Base-by-base conservation (phyloP, 2,113 vertebrate genomes). In the Columbina picui region DNA sequence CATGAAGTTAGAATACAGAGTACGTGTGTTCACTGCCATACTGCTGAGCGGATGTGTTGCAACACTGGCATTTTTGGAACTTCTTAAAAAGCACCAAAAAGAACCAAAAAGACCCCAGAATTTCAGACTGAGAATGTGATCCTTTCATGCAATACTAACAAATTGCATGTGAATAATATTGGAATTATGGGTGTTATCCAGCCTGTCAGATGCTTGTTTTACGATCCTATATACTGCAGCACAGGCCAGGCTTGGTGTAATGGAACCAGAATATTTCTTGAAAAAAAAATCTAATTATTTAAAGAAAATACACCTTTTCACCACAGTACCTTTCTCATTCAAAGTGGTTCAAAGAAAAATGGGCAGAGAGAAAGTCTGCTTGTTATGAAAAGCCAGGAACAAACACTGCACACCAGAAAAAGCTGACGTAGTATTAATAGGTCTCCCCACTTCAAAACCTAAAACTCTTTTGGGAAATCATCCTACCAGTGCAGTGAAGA, bases 71-170 rank as follows among this genome's bases (percentile, higher is more conserved):
- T 70, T 55, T 86, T 32, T 29, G 16, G 19, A 55, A 45, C 38
- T 77, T 71, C 29, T 16, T 38, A 50, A 81, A 85, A 77, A 30
- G 13, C 9, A 53, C 10, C 2, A 1, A 26, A 63, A 57, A 65
- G 20, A 43, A 70, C 16, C 0, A 0, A 49, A 34, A 49, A 45
- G 43, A 15, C 63, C 29, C 0, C 22, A 55, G 52, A 57, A 55
- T 47, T 76, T 79, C 86, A 86, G 25, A 39, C 7, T 15, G 25
- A 56, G 20, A 32, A 23, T 26, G 22, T 59, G 25, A 78, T 55
- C 9, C 50, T 74, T 79, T 41, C 60, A 69, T 75, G 43, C 10
- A 60, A 8, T 22, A 39, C 17, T 52, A 86, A 65, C 11, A 65
- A 69, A 74, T 39, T 39, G 39, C 53, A 26, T 15, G 12, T 16